These are phyloP conservation scores for Polyommatus iphigenia DNA, from an alignment of 2,888 invertebrate species.

Conservation along the genomic window DNA sequence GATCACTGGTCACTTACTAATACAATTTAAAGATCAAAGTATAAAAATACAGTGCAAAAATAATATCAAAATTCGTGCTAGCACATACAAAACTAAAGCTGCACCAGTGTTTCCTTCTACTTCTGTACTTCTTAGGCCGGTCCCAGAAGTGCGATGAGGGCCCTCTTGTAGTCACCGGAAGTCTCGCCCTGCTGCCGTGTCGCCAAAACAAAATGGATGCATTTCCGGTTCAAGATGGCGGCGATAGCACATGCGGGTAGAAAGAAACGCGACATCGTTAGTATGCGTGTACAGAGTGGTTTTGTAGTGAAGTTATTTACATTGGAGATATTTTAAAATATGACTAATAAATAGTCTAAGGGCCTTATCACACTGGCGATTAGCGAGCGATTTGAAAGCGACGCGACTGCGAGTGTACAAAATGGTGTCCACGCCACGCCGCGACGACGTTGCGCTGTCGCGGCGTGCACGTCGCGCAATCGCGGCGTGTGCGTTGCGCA, in stretches of 20 bases:
- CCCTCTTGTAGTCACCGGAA: slow-evolving; percentile 84
- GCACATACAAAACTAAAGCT: background rate
- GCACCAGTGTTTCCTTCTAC: background rate
- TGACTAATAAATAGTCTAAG: background rate
- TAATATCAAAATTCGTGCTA: slow-evolving; percentile 17
- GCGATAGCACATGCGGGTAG: slow-evolving; percentile 41
- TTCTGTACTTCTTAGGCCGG: slow-evolving; percentile 56
- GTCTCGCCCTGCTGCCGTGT: slow-evolving; percentile 80
- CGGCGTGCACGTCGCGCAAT: too few relatives aligned
- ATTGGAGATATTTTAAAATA: slow-evolving; percentile 15
- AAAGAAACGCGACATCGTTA: slow-evolving; percentile 64
- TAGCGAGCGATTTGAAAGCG: too few relatives aligned
- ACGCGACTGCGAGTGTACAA: too few relatives aligned
- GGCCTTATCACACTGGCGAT: too few relatives aligned
- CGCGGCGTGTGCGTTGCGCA: too few relatives aligned
- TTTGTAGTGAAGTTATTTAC: slow-evolving; percentile 49
- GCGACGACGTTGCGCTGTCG: too few relatives aligned
- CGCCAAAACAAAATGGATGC: slow-evolving; percentile 33
- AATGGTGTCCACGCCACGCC: too few relatives aligned
- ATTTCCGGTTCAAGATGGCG: slow-evolving; percentile 37
- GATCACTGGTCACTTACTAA: slow-evolving; percentile 8
- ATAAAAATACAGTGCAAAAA: slow-evolving; percentile 23
- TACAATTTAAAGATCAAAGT: slow-evolving; percentile 5
- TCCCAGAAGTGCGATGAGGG: slow-evolving; percentile 80
- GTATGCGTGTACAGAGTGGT: slow-evolving; percentile 46